Base-by-base conservation (phyloP, 2,888 invertebrate genomes). In the Mimas tiliae region DNA sequence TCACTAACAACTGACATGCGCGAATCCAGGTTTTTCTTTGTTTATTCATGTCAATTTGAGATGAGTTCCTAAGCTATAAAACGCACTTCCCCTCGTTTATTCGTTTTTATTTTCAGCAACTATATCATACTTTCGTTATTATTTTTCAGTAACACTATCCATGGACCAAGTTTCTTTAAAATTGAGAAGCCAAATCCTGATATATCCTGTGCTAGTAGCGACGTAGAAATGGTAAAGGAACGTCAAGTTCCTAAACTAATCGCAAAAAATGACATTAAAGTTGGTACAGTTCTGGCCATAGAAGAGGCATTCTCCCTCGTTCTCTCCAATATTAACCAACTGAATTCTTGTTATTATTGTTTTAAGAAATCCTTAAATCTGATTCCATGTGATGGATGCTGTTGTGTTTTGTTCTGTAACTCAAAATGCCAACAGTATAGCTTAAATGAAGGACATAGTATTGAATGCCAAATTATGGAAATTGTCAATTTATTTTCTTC, bases 391-490 rank as follows among this genome's bases (percentile, higher is more conserved):
- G 38, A 38, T 4, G 19, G 19, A 11, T 58, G 58, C 19, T 58
- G 58, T 38, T 38, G 42, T 19, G 38, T 42, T 19, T 7, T 42
- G 12, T 58, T 42, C 42, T 58, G 58, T n/a, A 42, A 58, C 11
- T 2, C 38, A 38, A 38, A 58, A 12, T 58, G 58, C 19, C 16
- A 16, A 6, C 16, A 19, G 19, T 11, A 9, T 16, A 58, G 58
- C 12, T 38, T 58, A 11, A 58, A 38, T 6, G 58, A 58, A 42
- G 58, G 58, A 9, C 58, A 58, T 38, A 58, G 4, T 6, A 19
- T 58, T 42, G 58, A 58, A 19, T 58, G 58, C 19, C 19, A 58
- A 19, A 19, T 58, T 38, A 58, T 58, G 19, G 58, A 58, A 38
- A 12, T 58, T 6, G 19, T 58, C 1, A 19, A 58, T 12, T 38